Conservation (phyloP, 92 coral and sea anemone genomes). For the Phenganax stokvisi region DNA sequence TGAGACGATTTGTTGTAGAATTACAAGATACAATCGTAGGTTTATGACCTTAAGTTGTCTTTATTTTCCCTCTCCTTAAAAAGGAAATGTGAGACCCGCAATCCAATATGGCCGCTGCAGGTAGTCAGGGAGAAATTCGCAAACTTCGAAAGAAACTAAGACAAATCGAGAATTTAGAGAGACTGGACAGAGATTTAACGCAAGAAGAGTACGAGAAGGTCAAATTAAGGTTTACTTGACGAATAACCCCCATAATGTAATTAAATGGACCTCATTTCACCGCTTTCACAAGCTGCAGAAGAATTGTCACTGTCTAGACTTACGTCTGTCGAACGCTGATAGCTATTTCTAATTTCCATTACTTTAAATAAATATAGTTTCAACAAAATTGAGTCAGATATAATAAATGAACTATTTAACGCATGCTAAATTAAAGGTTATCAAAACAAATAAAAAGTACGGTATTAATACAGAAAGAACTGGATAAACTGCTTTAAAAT, state of each 20-base stretch:
- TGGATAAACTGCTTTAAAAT: no score
- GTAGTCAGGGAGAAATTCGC: constrained; percentile 46
- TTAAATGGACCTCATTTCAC: no score
- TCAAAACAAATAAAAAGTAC: no score
- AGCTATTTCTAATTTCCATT: no score
- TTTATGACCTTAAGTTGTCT: not conserved
- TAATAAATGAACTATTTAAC: no score
- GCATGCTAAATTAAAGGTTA: no score
- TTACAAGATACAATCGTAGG: not conserved
- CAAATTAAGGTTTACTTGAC: not conserved
- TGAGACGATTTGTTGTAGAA: not conserved
- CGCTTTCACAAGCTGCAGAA: no score
- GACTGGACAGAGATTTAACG: constrained; percentile 76
- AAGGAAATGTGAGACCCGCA: not conserved
- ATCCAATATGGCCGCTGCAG: constrained; percentile 37
- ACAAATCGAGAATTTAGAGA: constrained; percentile 81
- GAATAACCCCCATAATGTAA: not conserved
- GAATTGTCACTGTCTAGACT: no score
- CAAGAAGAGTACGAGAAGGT: constrained; percentile 75
- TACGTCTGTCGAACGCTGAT: no score
- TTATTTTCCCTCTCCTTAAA: not conserved
- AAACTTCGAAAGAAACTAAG: constrained; percentile 94
- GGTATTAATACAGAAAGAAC: no score
- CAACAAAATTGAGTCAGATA: no score
- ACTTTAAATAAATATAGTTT: no score